phyloP scores from a whole-genome alignment of 2,888 invertebrate genomes.

The Habrosyne pyritoides region DNA sequence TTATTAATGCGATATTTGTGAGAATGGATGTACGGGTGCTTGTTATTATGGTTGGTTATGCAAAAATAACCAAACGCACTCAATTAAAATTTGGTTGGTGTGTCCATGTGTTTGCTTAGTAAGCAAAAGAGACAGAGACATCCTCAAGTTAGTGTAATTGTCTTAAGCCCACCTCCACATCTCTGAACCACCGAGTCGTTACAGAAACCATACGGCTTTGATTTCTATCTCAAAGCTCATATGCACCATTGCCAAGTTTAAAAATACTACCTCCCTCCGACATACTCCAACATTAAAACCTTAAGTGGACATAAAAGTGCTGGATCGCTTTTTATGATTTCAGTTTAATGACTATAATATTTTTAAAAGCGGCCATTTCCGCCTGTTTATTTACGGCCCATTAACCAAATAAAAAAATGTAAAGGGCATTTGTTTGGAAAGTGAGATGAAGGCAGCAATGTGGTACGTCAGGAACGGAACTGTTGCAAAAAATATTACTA shows the following conservation, averaged over 20 bases:
- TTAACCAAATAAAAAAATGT: not conserved
- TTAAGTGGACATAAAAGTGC: constrained; percentile 1
- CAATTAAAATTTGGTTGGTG: no score
- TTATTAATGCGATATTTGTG: not conserved
- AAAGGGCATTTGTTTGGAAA: not conserved
- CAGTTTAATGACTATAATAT: constrained; percentile 1
- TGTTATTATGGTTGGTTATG: no score
- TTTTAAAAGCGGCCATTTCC: constrained; percentile 1
- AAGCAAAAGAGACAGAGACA: no score
- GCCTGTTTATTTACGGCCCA: not conserved
- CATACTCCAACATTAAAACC: not conserved
- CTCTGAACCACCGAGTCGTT: no score
- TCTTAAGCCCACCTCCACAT: no score
- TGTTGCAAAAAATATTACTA: no score
- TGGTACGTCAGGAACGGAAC: not conserved
- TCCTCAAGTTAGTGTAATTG: no score
- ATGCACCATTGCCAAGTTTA: constrained; percentile 18
- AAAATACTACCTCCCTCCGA: constrained; percentile 11
- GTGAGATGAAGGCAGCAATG: not conserved
- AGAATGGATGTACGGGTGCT: no score
- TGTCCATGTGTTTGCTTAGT: no score
- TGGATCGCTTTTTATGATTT: not conserved
- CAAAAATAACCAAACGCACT: no score
- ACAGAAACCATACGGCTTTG: no score
- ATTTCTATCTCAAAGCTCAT: not conserved